These are phyloP conservation scores for Sturnira hondurensis DNA, from an alignment of 2,113 vertebrate genomes.

Conservation along the genomic window DNA sequence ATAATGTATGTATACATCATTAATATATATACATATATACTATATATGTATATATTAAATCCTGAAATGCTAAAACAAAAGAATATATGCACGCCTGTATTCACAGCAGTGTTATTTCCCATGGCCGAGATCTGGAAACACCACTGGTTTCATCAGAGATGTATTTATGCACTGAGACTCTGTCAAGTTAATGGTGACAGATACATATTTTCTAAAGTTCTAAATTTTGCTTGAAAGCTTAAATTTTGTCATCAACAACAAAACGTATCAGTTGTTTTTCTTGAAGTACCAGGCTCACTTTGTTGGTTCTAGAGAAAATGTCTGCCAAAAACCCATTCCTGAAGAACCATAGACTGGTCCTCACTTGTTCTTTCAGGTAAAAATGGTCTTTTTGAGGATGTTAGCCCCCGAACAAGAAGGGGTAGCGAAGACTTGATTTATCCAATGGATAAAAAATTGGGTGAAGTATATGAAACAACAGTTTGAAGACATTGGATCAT, in stretches of 20 bases:
- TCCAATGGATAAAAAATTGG: not conserved
- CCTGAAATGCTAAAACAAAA: too few species aligned
- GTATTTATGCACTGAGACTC: not conserved
- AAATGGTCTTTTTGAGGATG: not conserved
- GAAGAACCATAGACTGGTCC: not conserved
- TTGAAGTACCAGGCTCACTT: not conserved
- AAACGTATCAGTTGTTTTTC: not conserved
- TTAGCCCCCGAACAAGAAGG: not conserved
- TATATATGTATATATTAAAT: too few species aligned
- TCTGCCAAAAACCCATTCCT: not conserved
- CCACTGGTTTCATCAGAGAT: not conserved
- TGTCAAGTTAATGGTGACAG: not conserved
- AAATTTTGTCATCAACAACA: not conserved
- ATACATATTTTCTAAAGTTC: not conserved
- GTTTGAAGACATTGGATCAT: not conserved
- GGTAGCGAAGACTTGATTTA: not conserved
- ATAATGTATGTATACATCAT: too few species aligned
- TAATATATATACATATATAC: too few species aligned
- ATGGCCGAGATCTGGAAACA: too few species aligned
- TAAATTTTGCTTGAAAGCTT: slow-evolving; percentile 28
- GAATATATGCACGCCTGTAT: too few species aligned
- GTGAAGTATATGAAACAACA: not conserved
- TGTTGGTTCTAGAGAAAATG: not conserved
- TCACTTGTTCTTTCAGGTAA: not conserved
- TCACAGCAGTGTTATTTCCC: too few species aligned